phyloP scores from a whole-genome alignment of 1,140 invertebrate genomes.

The Eufriesea mexicana region DNA sequence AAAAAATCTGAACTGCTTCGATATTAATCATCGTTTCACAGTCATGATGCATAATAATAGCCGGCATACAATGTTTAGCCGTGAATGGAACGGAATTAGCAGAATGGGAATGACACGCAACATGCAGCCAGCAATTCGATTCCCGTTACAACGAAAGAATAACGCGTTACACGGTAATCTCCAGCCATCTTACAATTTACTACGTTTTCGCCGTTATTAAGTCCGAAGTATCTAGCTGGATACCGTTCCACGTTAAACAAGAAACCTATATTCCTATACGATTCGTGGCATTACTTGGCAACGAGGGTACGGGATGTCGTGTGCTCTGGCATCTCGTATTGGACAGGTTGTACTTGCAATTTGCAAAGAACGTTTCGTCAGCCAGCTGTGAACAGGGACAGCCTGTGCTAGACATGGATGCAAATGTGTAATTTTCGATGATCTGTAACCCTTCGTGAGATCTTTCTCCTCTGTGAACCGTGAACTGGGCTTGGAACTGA shows the following conservation, averaged over 20 bases:
- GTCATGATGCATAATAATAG: not conserved
- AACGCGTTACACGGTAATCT: conserved; percentile 55
- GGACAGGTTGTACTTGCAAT: not conserved
- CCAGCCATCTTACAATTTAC: conserved; percentile 47
- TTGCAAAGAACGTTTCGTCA: not conserved
- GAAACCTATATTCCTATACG: conserved; percentile 31
- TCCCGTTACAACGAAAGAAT: conserved; percentile 63
- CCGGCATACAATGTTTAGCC: conserved; percentile 12
- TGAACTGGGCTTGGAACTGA: not conserved
- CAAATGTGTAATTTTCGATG: not conserved
- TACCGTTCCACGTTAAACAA: conserved; percentile 52
- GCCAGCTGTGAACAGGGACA: not conserved
- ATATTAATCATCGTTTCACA: not conserved
- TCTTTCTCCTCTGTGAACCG: not conserved
- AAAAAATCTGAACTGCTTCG: no score
- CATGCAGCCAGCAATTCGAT: conserved; percentile 59
- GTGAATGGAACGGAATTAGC: conserved; percentile 57
- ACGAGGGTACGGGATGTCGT: not conserved
- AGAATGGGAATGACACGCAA: conserved; percentile 65
- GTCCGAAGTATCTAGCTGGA: conserved; percentile 36
- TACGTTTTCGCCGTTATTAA: conserved; percentile 60
- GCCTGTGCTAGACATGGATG: not conserved
- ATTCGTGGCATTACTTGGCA: not conserved
- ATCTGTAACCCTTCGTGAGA: not conserved
- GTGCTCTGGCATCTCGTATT: not conserved